Conservation (phyloP, 53 echinoderm and acorn worm genomes). For the Mesocentrotus franciscanus region DNA sequence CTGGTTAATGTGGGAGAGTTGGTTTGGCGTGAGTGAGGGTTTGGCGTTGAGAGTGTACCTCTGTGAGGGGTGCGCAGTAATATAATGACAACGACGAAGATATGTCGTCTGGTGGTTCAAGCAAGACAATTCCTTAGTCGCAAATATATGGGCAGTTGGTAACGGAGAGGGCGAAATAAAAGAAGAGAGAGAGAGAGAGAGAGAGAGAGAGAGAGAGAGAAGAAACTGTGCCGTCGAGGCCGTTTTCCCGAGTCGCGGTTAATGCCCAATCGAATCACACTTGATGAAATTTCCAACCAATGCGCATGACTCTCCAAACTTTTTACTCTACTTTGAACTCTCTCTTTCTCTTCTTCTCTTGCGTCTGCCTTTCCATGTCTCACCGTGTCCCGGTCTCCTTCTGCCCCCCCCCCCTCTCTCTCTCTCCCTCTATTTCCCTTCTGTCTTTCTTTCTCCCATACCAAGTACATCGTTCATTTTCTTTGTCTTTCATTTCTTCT, state of each 20-base stretch:
- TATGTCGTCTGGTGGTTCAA: conserved; percentile 4
- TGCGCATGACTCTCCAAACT: conserved; percentile 18
- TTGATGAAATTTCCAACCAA: conserved; percentile 34
- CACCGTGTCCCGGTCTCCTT: background rate
- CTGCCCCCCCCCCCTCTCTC: background rate
- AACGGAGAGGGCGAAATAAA: background rate
- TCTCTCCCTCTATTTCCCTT: background rate
- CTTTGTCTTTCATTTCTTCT: background rate
- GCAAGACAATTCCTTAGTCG: background rate
- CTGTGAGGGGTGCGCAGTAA: background rate
- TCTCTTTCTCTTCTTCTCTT: background rate
- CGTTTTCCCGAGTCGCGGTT: conserved; percentile 19
- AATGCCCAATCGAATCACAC: conserved; percentile 54
- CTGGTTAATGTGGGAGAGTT: background rate
- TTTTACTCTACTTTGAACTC: background rate
- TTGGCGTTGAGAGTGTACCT: background rate
- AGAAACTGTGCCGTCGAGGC: conserved; percentile 44
- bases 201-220: background rate
- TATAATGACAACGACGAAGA: background rate
- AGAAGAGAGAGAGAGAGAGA: background rate
- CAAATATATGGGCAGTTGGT: too few species aligned
- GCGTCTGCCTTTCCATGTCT: background rate
- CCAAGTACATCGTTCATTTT: background rate
- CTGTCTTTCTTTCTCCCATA: background rate
- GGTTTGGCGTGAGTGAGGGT: background rate